Evolutionary conservation across 2,113 vertebrate species (phyloP), one percentile per base, ranked within the genome.

Genomic region (Cricetomys ansorgei): DNA sequence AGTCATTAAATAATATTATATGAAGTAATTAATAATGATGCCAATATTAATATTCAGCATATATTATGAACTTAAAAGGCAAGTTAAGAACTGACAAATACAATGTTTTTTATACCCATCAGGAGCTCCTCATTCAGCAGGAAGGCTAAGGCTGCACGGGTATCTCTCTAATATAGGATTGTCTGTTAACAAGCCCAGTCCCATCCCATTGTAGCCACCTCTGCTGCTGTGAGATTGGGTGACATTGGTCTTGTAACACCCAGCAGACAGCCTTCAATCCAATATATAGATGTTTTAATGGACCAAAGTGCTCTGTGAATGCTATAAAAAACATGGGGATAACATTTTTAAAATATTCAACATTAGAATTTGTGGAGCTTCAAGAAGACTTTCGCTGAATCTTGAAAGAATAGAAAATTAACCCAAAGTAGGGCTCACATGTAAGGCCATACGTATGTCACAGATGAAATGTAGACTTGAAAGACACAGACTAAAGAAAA

Each of bases 1-100:
- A 72, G 25, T 34, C 34, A 91, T 92, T 92, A 88, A 96, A 91
- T 95, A 91, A 92, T 87, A 69, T 75, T 70, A 34, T 64, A 10
- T 59, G 85, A 88, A 96, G 76, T 90, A 94, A 89, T 86, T 85
- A 93, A 92, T 34, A 96, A 90, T 64, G 88, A 89, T 11, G 45
- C 3, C 59, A 95, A 90, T 91, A 57, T 88, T 94, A 40, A 91
- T 86, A 48, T 89, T 86, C 11, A 55, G n/a, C 48, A 87, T 81
- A 59, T 91, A 86, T 76, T 96, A 88, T 57, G 73, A 91, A 86
- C 40, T 67, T 15, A 81, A 96, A 94, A 50, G 70, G 27, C 55
- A 92, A 72, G 45, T 89, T 92, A 93, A 89, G 11, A 94, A 95
- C 90, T 40, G 96, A 83, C 31, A 89, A 85, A 67, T 65, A 48